phyloP scores from a whole-genome alignment of 2,888 invertebrate genomes.

The Amitus sp. region DNA sequence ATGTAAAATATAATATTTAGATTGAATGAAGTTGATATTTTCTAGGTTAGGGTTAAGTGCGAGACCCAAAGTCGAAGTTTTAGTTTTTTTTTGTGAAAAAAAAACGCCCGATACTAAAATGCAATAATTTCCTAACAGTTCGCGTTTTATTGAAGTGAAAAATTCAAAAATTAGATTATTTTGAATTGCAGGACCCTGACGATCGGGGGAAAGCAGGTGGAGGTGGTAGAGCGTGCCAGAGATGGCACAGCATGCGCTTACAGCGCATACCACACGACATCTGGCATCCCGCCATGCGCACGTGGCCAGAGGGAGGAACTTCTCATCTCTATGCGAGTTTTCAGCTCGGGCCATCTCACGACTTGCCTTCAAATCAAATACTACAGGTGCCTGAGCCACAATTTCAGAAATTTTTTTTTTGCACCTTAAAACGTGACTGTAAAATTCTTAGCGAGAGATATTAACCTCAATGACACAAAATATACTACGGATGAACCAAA shows the following conservation, averaged over 20 bases:
- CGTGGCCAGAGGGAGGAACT: slow-evolving; percentile 67
- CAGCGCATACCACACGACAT: slow-evolving; percentile 66
- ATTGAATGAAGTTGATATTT: too few species aligned
- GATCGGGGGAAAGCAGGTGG: slow-evolving; percentile 62
- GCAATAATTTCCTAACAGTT: too few species aligned
- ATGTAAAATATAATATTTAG: too few species aligned
- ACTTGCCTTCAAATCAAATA: slow-evolving; percentile 69
- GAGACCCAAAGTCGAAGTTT: neutral
- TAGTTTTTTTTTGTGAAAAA: neutral
- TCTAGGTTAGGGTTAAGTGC: too few species aligned
- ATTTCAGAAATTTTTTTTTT: too few species aligned
- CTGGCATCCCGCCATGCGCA: slow-evolving; percentile 62
- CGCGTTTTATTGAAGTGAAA: too few species aligned
- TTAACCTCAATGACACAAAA: too few species aligned
- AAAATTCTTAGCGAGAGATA: too few species aligned
- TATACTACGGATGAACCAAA: too few species aligned
- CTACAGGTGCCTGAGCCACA: slow-evolving; percentile 63
- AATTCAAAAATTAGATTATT: neutral
- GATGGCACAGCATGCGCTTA: slow-evolving; percentile 67
- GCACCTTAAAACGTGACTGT: too few species aligned
- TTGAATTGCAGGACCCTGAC: slow-evolving; percentile 54
- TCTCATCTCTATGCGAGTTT: slow-evolving; percentile 65
- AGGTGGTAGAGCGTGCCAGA: slow-evolving; percentile 63
- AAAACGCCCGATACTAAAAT: neutral
- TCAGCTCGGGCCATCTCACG: slow-evolving; percentile 66